Conservation (phyloP, 2,797 vertebrate genomes). For the Sebastes kiyomatsui region DNA sequence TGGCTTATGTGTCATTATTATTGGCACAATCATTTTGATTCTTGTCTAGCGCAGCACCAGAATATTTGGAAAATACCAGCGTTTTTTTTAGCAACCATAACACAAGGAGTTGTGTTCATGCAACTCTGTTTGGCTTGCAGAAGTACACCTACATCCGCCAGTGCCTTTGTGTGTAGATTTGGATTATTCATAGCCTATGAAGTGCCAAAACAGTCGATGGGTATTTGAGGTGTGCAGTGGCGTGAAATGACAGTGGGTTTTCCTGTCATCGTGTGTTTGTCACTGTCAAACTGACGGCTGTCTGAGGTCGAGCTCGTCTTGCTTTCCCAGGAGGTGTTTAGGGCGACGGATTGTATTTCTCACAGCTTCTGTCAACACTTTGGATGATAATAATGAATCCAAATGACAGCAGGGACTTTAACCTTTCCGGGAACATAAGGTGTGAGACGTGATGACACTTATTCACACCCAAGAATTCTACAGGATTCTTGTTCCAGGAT, state of each 20-base stretch:
- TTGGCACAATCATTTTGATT: not conserved
- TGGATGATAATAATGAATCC: conserved; percentile 16
- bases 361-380: conserved; percentile 23
- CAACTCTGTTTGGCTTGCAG: not conserved
- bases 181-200: conserved; percentile 1
- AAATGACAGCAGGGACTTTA: conserved; percentile 15
- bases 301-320: not conserved
- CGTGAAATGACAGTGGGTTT: conserved; percentile 22
- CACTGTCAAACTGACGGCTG: not conserved
- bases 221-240: conserved; percentile 2
- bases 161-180: not conserved
- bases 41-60: not conserved
- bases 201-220: not conserved
- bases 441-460: conserved; percentile 26
- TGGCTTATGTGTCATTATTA: not conserved
- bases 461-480: conserved; percentile 6
- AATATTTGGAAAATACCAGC: not conserved
- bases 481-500: not conserved
- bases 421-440: conserved; percentile 12
- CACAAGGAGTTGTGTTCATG: not conserved
- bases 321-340: not conserved
- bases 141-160: not conserved
- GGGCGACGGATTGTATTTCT: conserved; percentile 21
- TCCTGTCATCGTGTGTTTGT: conserved; percentile 15
- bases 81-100: not conserved